Percentiles rank a stretch among this genome's conserved stretches.
These are phyloP conservation scores for Matsumurasca onukii DNA, from an alignment of 1,140 invertebrate genomes.

Conservation along the genomic window DNA sequence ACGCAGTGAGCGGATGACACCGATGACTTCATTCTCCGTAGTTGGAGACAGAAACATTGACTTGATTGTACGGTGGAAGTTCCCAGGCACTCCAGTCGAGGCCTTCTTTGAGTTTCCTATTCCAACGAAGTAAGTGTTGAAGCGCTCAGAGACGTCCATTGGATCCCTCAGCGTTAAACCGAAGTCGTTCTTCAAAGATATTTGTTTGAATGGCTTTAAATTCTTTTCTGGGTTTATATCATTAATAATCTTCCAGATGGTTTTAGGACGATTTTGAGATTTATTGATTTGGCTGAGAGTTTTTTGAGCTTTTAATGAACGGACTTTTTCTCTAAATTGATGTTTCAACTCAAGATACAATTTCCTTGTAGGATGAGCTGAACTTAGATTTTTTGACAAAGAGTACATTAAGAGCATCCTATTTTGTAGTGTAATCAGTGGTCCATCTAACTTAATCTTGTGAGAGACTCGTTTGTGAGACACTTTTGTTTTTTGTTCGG, in stretches of 20 bases:
- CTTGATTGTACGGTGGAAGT: too few species aligned
- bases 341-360: neutral
- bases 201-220: neutral
- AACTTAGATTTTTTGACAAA: neutral
- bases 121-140: too few species aligned
- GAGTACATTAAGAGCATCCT: neutral
- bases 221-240: neutral
- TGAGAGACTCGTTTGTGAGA: neutral
- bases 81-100: too few species aligned
- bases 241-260: neutral
- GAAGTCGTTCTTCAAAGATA: too few species aligned
- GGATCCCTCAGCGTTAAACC: too few species aligned
- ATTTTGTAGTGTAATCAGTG: neutral
- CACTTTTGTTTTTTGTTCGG: neutral
- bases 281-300: neutral
- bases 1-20: too few species aligned
- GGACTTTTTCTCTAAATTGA: neutral
- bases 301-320: neutral
- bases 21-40: too few species aligned
- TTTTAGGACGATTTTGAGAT: neutral
- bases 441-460: neutral
- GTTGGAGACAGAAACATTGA: too few species aligned
- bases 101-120: too few species aligned
- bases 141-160: too few species aligned
- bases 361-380: neutral